These are phyloP conservation scores for Hirundichthys speculiger DNA, from an alignment of 2,113 vertebrate genomes.

Conservation along the genomic window DNA sequence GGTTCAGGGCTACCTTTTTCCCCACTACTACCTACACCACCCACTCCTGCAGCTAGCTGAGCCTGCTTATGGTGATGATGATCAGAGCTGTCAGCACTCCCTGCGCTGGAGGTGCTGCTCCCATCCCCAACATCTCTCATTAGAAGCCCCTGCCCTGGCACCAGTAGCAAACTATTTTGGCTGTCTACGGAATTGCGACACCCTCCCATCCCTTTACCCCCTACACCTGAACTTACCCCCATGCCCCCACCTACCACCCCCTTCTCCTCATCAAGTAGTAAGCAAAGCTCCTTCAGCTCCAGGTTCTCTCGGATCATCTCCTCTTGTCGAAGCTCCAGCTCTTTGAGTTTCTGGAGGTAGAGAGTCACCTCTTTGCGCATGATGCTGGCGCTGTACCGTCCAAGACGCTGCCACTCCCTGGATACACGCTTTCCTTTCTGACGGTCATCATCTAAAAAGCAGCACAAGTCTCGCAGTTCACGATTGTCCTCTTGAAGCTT, in stretches of 20 bases:
- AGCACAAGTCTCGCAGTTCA: conserved; percentile 95
- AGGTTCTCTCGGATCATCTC: conserved; percentile 94
- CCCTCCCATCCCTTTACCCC: conserved; percentile 72
- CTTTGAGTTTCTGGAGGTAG: conserved; percentile 95
- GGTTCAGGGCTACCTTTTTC: conserved; percentile 86
- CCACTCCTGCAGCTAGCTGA: conserved; percentile 80
- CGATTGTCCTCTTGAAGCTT: conserved; percentile 98
- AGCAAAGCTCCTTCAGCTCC: conserved; percentile 95
- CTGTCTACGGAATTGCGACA: conserved; percentile 95
- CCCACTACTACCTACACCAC: conserved; percentile 58
- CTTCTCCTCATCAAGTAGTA: conserved; percentile 94
- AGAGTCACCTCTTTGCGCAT: conserved; percentile 98
- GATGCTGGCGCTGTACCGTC: conserved; percentile 91
- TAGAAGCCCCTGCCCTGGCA: conserved; percentile 80
- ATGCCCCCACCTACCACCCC: conserved; percentile 56
- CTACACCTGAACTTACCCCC: conserved; percentile 43
- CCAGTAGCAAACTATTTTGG: conserved; percentile 88
- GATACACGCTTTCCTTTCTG: conserved; percentile 97
- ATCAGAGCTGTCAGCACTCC: conserved; percentile 93
- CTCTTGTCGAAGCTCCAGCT: conserved; percentile 92
- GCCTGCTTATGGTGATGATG: conserved; percentile 88
- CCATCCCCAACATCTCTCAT: conserved; percentile 93
- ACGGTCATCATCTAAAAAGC: conserved; percentile 95
- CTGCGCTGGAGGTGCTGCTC: conserved; percentile 94
- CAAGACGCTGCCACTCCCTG: conserved; percentile 95